These are phyloP conservation scores for Xanthia icteritia DNA, from an alignment of 2,888 invertebrate genomes.

Conservation along the genomic window DNA sequence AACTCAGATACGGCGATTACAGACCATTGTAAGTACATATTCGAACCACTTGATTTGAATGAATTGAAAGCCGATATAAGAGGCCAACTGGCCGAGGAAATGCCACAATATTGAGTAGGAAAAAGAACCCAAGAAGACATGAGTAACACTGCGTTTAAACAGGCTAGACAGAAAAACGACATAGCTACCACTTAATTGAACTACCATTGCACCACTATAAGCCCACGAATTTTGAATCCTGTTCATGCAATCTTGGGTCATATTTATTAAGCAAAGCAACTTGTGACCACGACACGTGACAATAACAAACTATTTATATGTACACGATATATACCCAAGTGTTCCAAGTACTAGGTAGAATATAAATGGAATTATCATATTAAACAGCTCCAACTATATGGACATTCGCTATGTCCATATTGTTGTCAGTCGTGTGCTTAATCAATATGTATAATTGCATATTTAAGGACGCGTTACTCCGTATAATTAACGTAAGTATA, in stretches of 20 bases:
- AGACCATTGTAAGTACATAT: conserved; percentile 12
- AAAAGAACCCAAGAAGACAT: too few relatives aligned
- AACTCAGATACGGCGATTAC: conserved; percentile 32
- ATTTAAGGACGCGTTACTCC: conserved; percentile 41
- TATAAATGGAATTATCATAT: conserved; percentile 34
- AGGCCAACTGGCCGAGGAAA: neutral
- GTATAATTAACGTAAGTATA: conserved; percentile 41
- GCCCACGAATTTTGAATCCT: neutral
- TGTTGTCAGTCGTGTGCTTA: conserved; percentile 39
- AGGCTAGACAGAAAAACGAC: too few relatives aligned
- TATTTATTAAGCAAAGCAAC: neutral
- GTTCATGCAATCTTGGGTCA: neutral
- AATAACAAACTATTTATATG: conserved; percentile 3
- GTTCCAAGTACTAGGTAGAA: conserved; percentile 15
- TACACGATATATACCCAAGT: conserved; percentile 16
- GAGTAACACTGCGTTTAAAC: neutral
- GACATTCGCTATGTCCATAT: conserved; percentile 30
- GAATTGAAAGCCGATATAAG: conserved; percentile 12
- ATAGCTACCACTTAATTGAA: too few relatives aligned
- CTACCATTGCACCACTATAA: neutral
- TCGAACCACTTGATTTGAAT: conserved; percentile 11
- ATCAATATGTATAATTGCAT: conserved; percentile 46
- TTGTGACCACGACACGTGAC: conserved; percentile 18
- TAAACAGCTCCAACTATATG: conserved; percentile 25
- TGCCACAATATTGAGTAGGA: neutral